Base-by-base conservation (phyloP, 1,140 invertebrate genomes). In the Leptopilina boulardi region DNA sequence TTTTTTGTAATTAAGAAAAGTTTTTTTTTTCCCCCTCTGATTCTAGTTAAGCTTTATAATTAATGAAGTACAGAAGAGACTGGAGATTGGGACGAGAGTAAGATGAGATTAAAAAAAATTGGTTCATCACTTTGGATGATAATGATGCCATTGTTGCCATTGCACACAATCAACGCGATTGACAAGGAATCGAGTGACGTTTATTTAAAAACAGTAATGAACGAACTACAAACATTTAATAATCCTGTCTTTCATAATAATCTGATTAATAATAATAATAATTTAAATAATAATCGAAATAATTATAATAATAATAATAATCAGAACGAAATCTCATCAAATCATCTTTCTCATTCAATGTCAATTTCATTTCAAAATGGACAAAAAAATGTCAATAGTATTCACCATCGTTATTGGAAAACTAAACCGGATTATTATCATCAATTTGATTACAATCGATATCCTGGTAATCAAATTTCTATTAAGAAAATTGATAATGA, bases 71-170 rank as follows among this genome's bases (percentile, higher is more conserved):
- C 59, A 56, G 26, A 3, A 26, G 21, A 15, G 23, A 30, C n/a
- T 18, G n/a, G 2, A 66, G 26, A 66, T 66, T 30, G 11, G 59
- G 59, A 66, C 23, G 59, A 66, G 59, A 66, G 59, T 30, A 66
- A 66, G 59, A 66, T 66, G 59, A 66, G 59, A 66, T 66, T 66
- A 34, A 66, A 30, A 66, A 66, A 23, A 23, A 66, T 30, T 66
- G 59, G 59, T 23, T 66, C 59, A 34, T 66, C 15, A 51, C 47
- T 66, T 66, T 66, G 59, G 59, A 66, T 66, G 59, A 66, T 66
- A 66, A 66, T 66, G 26, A 30, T 66, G 59, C 59, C 56, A 23
- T 15, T 66, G 56, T 10, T 66, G 5, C 59, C 59, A 30, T 66
- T 66, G 3, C 59, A 66, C 3, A 23, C 59, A 66, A 66, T 66